Evolutionary conservation across 2,888 invertebrate species (phyloP).

Genomic region (Tachystola acroxantha): DNA sequence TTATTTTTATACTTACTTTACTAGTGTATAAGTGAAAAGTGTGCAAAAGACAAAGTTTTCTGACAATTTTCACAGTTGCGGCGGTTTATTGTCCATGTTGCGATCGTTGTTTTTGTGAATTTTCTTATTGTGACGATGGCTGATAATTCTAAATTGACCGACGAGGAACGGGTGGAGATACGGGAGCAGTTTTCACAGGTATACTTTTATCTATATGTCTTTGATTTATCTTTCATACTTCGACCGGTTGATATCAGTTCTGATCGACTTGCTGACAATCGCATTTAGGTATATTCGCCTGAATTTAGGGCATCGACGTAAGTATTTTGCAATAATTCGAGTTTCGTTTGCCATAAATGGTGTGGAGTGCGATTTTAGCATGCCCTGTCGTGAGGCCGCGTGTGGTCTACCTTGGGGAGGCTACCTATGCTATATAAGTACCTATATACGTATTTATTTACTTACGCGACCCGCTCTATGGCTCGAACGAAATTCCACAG

Average conservation of each 20-base stretch:
- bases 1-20: constrained; percentile 28
- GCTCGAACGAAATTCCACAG: too few relatives aligned
- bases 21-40: constrained; percentile 46
- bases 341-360: constrained; percentile 11
- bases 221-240: neutral
- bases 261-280: constrained; percentile 1
- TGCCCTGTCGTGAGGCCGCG: constrained; percentile 10
- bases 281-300: constrained; percentile 2
- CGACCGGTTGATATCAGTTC: constrained; percentile 1
- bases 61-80: constrained; percentile 20
- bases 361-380: constrained; percentile 9
- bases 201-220: constrained; percentile 38
- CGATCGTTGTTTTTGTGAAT: constrained; percentile 61
- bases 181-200: constrained; percentile 87
- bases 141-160: constrained; percentile 78
- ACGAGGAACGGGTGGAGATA: constrained; percentile 86
- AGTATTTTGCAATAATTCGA: constrained; percentile 16
- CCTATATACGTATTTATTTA: constrained; percentile 2
- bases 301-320: constrained; percentile 5
- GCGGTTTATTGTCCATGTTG: constrained; percentile 46
- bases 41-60: constrained; percentile 21
- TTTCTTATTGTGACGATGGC: constrained; percentile 62
- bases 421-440: constrained; percentile 1
- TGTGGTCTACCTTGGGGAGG: constrained; percentile 14
- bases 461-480: neutral